phyloP scores from a whole-genome alignment of 2,888 invertebrate genomes.

The Serripes groenlandicus region DNA sequence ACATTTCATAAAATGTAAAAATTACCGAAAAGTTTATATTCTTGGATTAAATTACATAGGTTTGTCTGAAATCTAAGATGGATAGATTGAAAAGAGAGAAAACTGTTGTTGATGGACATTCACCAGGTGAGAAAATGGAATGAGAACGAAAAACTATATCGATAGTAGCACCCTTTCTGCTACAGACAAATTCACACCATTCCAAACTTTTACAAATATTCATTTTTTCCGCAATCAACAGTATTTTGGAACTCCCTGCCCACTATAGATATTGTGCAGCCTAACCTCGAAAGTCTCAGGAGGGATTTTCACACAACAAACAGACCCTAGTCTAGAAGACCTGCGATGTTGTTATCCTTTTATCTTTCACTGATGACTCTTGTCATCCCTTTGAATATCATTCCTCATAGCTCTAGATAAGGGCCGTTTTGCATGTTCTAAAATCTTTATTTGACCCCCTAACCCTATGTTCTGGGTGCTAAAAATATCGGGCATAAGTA shows the following conservation, averaged over 20 bases:
- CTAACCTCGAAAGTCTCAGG: too few relatives aligned
- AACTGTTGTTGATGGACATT: conserved; percentile 70
- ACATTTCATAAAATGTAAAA: conserved; percentile 7
- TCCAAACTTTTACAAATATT: background rate
- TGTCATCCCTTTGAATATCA: too few relatives aligned
- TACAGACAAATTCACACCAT: background rate
- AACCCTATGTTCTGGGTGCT: too few relatives aligned
- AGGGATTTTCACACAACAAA: too few relatives aligned
- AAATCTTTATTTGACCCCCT: too few relatives aligned
- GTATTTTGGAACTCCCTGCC: background rate
- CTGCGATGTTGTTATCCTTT: too few relatives aligned
- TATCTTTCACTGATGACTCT: too few relatives aligned
- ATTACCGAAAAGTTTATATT: background rate
- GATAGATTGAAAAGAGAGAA: conserved; percentile 58
- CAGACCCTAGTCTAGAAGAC: too few relatives aligned
- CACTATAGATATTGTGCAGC: background rate
- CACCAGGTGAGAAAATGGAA: conserved; percentile 61
- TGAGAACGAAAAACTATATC: background rate
- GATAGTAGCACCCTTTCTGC: background rate
- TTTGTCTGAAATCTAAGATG: background rate
- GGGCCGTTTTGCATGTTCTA: too few relatives aligned
- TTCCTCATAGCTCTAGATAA: too few relatives aligned
- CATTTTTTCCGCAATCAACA: background rate
- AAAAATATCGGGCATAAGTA: too few relatives aligned
- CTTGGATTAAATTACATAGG: background rate